A percentile compares a stretch with the other conserved stretches of the same genome.
phyloP scores from a whole-genome alignment of 2,888 invertebrate species.

The Diaperis boleti region DNA sequence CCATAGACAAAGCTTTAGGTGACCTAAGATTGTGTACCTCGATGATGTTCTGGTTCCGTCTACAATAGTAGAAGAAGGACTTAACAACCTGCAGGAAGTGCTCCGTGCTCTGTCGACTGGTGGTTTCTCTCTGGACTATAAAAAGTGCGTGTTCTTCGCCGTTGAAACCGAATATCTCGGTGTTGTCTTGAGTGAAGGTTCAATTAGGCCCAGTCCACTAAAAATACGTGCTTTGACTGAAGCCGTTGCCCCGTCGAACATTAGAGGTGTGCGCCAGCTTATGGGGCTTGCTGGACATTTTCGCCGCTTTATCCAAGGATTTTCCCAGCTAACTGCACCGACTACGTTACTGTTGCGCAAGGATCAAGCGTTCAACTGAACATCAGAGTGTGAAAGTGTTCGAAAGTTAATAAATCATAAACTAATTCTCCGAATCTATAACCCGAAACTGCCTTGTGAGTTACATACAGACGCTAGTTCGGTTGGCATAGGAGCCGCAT shows the following conservation, averaged over 20 bases:
- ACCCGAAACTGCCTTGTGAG: not conserved
- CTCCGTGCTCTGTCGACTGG: constrained; percentile 39
- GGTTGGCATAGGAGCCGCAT: not conserved
- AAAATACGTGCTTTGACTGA: constrained; percentile 46
- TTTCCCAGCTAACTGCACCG: constrained; percentile 19
- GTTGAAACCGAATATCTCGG: constrained; percentile 48
- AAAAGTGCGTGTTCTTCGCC: constrained; percentile 46
- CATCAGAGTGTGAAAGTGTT: too few species aligned
- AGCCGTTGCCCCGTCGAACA: constrained; percentile 39
- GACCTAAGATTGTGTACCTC: constrained; percentile 38
- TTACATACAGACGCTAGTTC: not conserved
- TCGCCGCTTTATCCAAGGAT: constrained; percentile 40
- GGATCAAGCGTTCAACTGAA: too few species aligned
- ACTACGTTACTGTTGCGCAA: too few species aligned
- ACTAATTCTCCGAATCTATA: not conserved
- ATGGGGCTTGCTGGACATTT: constrained; percentile 44
- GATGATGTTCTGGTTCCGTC: constrained; percentile 46
- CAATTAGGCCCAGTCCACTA: constrained; percentile 39
- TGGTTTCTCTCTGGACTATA: constrained; percentile 44
- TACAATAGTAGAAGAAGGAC: constrained; percentile 43
- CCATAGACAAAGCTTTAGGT: constrained; percentile 47
- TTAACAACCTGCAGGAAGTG: constrained; percentile 42
- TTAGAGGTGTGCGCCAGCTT: constrained; percentile 46
- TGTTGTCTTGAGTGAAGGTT: constrained; percentile 38
- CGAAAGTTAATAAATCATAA: too few species aligned